Conservation (phyloP, 30 jellyfish, hydroid and myxozoan genomes). For the Morbakka virulenta region DNA sequence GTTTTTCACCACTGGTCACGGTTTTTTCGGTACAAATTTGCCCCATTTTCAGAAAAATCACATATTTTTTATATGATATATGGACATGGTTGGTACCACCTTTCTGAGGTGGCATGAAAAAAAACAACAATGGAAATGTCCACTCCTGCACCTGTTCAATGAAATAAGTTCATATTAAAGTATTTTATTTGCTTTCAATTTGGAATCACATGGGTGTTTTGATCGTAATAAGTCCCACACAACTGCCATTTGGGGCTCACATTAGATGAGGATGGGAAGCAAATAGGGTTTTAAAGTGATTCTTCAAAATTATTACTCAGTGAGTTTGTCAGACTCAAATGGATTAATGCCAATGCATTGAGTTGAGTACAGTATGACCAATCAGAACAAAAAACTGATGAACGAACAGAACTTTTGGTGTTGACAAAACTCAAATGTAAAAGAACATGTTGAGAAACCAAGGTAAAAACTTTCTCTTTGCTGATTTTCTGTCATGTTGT, state of each 20-base stretch:
- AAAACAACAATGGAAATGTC: no score
- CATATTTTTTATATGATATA: neutral
- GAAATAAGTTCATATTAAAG: neutral
- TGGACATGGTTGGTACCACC: neutral
- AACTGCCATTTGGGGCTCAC: neutral
- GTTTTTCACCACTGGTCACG: neutral
- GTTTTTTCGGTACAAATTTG: neutral
- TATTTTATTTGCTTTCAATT: neutral
- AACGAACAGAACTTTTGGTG: neutral
- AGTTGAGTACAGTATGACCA: neutral
- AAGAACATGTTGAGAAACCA: no score
- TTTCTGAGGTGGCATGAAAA: neutral
- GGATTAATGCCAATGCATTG: neutral
- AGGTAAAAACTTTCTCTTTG: neutral
- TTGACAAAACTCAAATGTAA: neutral
- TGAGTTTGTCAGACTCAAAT: neutral
- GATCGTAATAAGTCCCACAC: neutral
- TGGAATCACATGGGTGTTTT: neutral
- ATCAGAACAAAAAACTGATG: neutral
- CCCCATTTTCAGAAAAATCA: neutral
- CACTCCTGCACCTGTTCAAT: neutral
- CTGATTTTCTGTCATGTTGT: neutral
- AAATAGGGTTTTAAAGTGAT: neutral
- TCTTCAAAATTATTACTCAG: neutral
- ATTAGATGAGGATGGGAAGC: neutral